phyloP scores from a whole-genome alignment of 2,797 vertebrate species.

The Anolis apletophallus region DNA sequence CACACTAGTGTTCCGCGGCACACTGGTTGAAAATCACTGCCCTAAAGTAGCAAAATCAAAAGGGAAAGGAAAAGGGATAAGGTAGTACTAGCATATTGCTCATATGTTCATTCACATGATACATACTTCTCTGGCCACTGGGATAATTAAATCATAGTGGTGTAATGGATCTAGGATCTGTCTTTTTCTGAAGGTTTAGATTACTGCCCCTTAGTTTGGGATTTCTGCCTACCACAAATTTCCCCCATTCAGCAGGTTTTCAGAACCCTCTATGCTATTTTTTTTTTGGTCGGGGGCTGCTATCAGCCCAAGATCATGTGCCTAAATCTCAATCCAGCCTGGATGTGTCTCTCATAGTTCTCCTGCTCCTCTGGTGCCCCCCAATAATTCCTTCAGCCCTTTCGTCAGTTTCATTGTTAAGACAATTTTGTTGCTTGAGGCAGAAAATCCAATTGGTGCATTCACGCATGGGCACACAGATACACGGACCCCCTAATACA shows the following conservation, averaged over 20 bases:
- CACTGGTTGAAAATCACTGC: too few relatives aligned
- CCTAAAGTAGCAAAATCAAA: neutral
- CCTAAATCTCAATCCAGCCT: neutral
- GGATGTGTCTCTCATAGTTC: neutral
- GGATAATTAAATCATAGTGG: neutral
- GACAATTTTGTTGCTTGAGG: neutral
- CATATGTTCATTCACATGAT: too few relatives aligned
- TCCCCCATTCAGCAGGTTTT: neutral
- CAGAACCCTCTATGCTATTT: neutral
- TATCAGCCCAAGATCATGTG: neutral
- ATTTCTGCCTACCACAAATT: neutral
- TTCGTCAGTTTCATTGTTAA: neutral
- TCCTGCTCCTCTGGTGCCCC: too few relatives aligned
- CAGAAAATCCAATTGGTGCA: slow-evolving; percentile 3
- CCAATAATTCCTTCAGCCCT: neutral
- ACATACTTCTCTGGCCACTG: neutral
- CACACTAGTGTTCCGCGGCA: too few relatives aligned
- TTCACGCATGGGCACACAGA: neutral
- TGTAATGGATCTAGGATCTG: neutral
- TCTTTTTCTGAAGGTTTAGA: neutral
- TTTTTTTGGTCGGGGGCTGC: too few relatives aligned
- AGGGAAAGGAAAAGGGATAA: too few relatives aligned
- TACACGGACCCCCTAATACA: neutral
- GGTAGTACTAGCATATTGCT: neutral
- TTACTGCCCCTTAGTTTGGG: too few relatives aligned